Percentiles rank a stretch among this genome's conserved stretches.
These are phyloP conservation scores for Calosoma granatense DNA, from an alignment of 1,140 invertebrate genomes.

Conservation along the genomic window DNA sequence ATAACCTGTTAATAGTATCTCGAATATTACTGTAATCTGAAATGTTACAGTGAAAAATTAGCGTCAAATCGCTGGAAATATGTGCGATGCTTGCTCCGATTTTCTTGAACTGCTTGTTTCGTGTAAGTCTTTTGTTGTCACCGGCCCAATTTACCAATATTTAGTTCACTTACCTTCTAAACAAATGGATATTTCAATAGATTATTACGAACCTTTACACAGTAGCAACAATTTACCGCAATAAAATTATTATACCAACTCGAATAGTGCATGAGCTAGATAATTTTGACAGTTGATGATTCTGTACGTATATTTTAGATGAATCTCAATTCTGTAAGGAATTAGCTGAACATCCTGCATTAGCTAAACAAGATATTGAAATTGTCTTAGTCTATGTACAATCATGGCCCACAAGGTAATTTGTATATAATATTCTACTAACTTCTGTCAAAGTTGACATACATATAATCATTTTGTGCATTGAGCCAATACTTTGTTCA, in stretches of 20 bases:
- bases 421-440: not conserved
- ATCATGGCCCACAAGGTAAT: conserved; percentile 33
- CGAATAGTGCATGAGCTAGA: conserved; percentile 25
- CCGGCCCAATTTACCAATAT: conserved; percentile 27
- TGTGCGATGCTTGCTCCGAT: conserved; percentile 72
- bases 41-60: not conserved
- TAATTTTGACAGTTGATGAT: conserved; percentile 19
- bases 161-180: not conserved
- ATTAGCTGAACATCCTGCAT: conserved; percentile 26
- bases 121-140: conserved; percentile 47
- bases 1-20: conserved; percentile 1
- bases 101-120: conserved; percentile 65
- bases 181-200: no score
- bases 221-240: not conserved
- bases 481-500: conserved; percentile 14
- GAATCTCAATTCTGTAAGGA: conserved; percentile 30
- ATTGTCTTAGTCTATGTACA: conserved; percentile 31
- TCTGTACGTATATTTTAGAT: conserved; percentile 25
- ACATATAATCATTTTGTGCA: not conserved
- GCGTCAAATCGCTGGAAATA: conserved; percentile 31
- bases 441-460: not conserved
- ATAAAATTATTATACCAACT: not conserved
- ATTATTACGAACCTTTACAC: no score
- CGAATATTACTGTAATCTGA: not conserved
- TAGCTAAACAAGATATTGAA: conserved; percentile 29